Evolutionary conservation across 2,888 invertebrate genomes (phyloP).

Genomic region (Limnephilus rhombicus): DNA sequence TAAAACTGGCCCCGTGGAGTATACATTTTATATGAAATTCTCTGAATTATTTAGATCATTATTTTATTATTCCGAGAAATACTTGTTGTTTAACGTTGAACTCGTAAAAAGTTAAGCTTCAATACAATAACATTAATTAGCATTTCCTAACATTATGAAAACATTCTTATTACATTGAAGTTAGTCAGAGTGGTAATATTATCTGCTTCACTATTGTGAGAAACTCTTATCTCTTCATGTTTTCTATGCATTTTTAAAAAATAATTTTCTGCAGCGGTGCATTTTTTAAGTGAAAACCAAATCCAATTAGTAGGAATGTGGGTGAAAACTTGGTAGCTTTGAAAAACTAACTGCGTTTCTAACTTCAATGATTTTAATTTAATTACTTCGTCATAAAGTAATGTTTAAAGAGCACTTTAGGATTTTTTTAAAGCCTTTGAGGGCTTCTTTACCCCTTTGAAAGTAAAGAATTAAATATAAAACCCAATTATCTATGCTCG

Average conservation of each 20-base stretch:
- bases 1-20: background rate
- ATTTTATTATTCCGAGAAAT: background rate
- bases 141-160: background rate
- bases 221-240: no score
- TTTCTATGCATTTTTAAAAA: no score
- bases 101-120: background rate
- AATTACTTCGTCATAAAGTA: no score
- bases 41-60: background rate
- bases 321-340: background rate
- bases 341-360: background rate
- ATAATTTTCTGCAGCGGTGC: no score
- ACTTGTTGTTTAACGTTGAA: background rate
- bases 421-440: no score
- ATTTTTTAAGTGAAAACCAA: background rate
- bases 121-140: background rate
- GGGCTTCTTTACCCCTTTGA: no score
- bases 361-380: background rate
- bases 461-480: no score
- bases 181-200: background rate
- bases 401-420: no score
- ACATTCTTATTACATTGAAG: background rate
- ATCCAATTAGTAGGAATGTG: background rate
- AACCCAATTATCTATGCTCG: no score
- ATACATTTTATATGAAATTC: background rate
- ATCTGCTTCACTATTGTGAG: background rate